Base-by-base conservation (phyloP, 2,113 vertebrate genomes). In the Aptenodytes forsteri region DNA sequence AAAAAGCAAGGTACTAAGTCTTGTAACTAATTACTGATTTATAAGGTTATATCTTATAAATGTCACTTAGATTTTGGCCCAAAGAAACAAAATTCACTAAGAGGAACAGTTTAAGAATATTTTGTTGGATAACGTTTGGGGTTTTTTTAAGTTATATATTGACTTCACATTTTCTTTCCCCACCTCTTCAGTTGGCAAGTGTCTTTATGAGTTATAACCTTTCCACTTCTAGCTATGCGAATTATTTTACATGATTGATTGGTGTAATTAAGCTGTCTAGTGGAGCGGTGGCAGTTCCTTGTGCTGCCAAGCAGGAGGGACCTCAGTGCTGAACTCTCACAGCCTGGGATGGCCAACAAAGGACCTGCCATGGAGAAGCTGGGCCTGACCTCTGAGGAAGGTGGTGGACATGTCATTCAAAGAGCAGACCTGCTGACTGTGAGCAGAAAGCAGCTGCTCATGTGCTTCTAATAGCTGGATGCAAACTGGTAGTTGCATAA, bases 201-300 rank as follows among this genome's bases (percentile, higher is more conserved):
- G 71, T 62, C 71, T 90, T 78, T 93, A 83, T 73, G 77, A 91
- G 55, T 76, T 88, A 82, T 72, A 94, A 83, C 27, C 58, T 96
- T 95, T 96, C 40, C 3, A 38, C 26, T 90, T 78, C 61, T 59
- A 94, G 50, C 56, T 58, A 54, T 55, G 26, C 1, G 22, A 91
- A 76, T 34, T 59, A 61, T 97, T 95, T 91, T 83, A 76, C 58
- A 27, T 93, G 93, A 97, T 87, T 95, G 91, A 96, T 93, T 96
- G 82, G 72, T 93, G 79, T 66, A 94, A 96, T 98, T 96, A 93
- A 46, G 21, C 64, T 94, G 54, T 82, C 95, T 59, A 69, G 62
- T 69, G 52, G 30, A 89, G 80, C 3, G 1, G 90, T 76, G 70
- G 78, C 83, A 58, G 54, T 79, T 85, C 40, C 84, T 96, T 93